Conservation (phyloP, 2,113 vertebrate genomes). For the Phylloscopus trochiloides region DNA sequence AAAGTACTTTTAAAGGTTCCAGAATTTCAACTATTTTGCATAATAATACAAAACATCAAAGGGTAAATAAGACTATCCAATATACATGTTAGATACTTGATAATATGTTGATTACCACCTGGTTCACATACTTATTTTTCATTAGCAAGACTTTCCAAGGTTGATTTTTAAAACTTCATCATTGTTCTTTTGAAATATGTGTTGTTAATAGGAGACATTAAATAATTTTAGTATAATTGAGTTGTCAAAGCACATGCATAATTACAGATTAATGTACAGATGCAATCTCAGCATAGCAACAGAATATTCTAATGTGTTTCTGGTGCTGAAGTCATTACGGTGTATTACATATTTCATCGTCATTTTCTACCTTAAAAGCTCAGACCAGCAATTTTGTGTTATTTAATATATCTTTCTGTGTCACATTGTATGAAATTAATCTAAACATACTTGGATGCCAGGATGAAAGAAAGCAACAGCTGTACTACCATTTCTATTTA, state of each 20-base stretch:
- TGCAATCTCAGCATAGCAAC: neutral
- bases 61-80: neutral
- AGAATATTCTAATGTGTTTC: neutral
- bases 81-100: too few relatives aligned
- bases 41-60: neutral
- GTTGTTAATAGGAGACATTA: neutral
- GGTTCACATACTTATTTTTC: neutral
- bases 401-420: neutral
- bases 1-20: neutral
- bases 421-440: fast-evolving
- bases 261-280: neutral
- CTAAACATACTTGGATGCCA: neutral
- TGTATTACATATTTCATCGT: neutral
- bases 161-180: neutral
- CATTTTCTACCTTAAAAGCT: neutral
- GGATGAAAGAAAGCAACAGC: neutral
- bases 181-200: neutral
- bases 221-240: neutral
- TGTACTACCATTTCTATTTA: neutral
- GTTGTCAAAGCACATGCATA: neutral
- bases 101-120: fast-evolving
- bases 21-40: neutral
- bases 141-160: neutral
- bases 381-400: neutral
- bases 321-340: neutral